A percentile compares a stretch with the other conserved stretches of the same genome.
Conservation (phyloP, 2,888 invertebrate genomes). For the Odontomyia ornata region DNA sequence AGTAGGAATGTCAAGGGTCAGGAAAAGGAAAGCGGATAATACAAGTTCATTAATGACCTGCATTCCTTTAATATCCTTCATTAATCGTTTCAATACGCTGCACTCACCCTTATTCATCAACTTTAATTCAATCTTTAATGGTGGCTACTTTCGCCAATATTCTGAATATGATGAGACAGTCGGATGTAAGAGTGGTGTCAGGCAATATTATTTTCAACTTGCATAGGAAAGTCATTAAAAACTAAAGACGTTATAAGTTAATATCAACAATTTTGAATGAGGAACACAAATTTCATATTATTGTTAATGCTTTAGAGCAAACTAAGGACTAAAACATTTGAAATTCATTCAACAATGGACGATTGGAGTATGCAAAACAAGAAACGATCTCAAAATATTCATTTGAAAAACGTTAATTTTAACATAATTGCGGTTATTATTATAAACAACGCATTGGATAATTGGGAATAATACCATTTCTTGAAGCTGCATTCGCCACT, state of each 20-base stretch:
- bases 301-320: too few relatives aligned
- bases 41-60: not conserved
- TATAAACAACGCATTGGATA: conserved; percentile 13
- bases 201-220: too few relatives aligned
- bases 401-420: not conserved
- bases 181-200: too few relatives aligned
- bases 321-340: too few relatives aligned
- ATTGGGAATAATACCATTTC: conserved; percentile 2
- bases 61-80: not conserved
- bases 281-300: not conserved
- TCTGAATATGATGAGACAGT: too few relatives aligned
- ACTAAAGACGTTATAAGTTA: not conserved
- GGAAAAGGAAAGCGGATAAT: not conserved
- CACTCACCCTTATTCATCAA: too few relatives aligned
- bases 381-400: not conserved
- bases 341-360: too few relatives aligned
- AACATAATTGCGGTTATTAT: conserved; percentile 26
- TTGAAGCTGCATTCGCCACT: conserved; percentile 40
- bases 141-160: too few relatives aligned
- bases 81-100: not conserved
- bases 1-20: conserved; percentile 24
- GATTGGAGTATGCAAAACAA: not conserved
- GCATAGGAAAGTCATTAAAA: not conserved
- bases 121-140: too few relatives aligned
- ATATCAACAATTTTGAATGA: conserved; percentile 1